Conservation (phyloP, 1,140 invertebrate genomes). For the Drosophila lowei region DNA sequence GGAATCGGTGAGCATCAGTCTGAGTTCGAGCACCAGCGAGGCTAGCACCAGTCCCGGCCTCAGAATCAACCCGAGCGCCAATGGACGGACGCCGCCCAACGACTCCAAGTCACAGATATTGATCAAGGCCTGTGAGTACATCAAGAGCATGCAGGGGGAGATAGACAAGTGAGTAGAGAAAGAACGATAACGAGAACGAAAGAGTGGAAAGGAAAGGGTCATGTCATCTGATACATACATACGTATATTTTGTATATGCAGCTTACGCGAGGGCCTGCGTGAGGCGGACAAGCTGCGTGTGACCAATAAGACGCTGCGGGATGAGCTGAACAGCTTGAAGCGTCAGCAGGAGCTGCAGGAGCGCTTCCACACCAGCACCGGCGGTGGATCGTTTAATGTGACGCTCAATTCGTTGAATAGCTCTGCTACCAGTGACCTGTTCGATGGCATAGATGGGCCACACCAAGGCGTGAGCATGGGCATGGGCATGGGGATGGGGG, state of each 20-base stretch:
- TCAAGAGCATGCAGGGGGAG: constrained; percentile 91
- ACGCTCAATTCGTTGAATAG: constrained; percentile 71
- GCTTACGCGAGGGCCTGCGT: constrained; percentile 72
- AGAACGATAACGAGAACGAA: too few relatives aligned
- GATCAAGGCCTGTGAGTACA: constrained; percentile 98
- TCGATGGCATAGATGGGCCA: constrained; percentile 65
- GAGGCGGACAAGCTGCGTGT: constrained; percentile 72
- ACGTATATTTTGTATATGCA: constrained; percentile 17
- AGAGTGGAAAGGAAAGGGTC: neutral
- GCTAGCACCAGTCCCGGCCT: constrained; percentile 19
- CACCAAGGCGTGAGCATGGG: constrained; percentile 12
- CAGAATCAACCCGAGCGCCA: constrained; percentile 45
- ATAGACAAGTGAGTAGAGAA: constrained; percentile 85
- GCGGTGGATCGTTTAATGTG: constrained; percentile 62
- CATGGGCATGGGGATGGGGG: constrained; percentile 8
- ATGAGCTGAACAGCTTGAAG: constrained; percentile 67
- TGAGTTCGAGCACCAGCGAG: constrained; percentile 27
- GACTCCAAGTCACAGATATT: constrained; percentile 98
- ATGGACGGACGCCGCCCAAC: constrained; percentile 81
- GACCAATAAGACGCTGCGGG: constrained; percentile 73
- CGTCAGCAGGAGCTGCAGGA: constrained; percentile 65
- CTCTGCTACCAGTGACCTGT: constrained; percentile 70
- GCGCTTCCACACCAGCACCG: constrained; percentile 49
- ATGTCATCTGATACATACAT: neutral
- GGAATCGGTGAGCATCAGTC: constrained; percentile 74